Evolutionary conservation across 2,113 vertebrate species (phyloP).

Genomic region (Epinephelus moara): DNA sequence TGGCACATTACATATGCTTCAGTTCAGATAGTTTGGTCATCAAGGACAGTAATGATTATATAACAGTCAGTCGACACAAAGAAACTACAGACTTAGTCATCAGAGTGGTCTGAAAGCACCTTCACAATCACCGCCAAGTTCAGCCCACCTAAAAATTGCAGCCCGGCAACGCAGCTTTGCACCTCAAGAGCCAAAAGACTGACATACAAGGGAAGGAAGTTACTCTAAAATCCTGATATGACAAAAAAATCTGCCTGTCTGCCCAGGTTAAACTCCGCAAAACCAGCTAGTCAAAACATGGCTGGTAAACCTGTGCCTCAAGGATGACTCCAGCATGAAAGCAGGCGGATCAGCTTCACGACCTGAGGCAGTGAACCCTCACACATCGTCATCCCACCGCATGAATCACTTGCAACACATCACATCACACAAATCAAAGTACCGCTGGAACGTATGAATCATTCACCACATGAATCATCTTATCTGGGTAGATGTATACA

Average conservation of each 20-base stretch:
- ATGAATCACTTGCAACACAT: conserved; percentile 61
- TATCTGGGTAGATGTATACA: conserved; percentile 32
- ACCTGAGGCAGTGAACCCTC: conserved; percentile 40
- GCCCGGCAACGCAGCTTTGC: conserved; percentile 13
- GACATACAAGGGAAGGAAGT: background rate
- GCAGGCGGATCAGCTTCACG: conserved; percentile 32
- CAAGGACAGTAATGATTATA: conserved; percentile 38
- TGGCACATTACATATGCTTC: conserved; percentile 36
- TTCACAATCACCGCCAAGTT: background rate
- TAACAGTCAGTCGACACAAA: conserved; percentile 29
- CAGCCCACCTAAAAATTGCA: conserved; percentile 45
- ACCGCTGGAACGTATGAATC: conserved; percentile 44
- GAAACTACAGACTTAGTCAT: conserved; percentile 47
- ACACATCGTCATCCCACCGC: conserved; percentile 20
- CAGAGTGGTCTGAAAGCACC: conserved; percentile 9
- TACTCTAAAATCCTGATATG: conserved; percentile 16
- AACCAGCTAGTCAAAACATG: conserved; percentile 42
- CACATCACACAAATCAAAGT: conserved; percentile 32
- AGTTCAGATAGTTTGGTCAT: conserved; percentile 18
- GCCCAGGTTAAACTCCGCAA: conserved; percentile 21
- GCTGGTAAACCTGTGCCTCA: conserved; percentile 8
- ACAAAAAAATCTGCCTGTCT: conserved; percentile 18
- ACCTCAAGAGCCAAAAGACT: conserved; percentile 5
- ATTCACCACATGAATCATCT: conserved; percentile 43
- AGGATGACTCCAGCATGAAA: conserved; percentile 32